phyloP scores from a whole-genome alignment of 2,888 invertebrate species.

The Caenorhabditis sp. region DNA sequence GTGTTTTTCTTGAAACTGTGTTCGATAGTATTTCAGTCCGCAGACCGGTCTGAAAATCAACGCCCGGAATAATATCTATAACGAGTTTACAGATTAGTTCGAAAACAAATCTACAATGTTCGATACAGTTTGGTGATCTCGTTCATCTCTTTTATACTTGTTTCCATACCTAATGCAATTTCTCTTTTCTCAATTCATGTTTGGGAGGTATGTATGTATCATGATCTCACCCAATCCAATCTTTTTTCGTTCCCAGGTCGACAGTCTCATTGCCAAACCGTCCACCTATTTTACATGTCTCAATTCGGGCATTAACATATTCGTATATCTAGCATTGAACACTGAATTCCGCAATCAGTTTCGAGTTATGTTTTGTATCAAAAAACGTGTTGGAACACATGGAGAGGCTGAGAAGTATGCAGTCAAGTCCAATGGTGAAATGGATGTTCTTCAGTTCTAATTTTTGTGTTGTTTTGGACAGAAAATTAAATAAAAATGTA shows the following conservation, averaged over 20 bases:
- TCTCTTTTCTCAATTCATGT: slow-evolving; percentile 26
- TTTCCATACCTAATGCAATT: slow-evolving; percentile 53
- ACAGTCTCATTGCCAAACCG: slow-evolving; percentile 51
- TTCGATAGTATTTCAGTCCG: too few species aligned
- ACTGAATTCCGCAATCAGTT: slow-evolving; percentile 50
- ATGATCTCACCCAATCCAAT: too few species aligned
- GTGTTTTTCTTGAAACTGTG: too few species aligned
- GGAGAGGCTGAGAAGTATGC: slow-evolving; percentile 6
- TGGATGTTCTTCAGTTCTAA: too few species aligned
- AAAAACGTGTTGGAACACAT: slow-evolving; percentile 34
- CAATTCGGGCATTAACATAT: slow-evolving; percentile 56
- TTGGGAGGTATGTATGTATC: slow-evolving; percentile 42
- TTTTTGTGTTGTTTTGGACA: too few species aligned
- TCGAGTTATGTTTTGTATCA: slow-evolving; percentile 35
- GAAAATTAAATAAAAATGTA: too few species aligned
- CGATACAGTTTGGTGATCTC: slow-evolving; percentile 52
- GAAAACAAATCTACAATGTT: slow-evolving; percentile 43
- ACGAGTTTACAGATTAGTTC: slow-evolving; percentile 35
- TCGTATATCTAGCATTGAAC: slow-evolving; percentile 53
- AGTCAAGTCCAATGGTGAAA: too few species aligned
- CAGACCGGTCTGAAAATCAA: too few species aligned
- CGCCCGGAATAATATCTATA: too few species aligned
- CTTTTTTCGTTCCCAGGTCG: too few species aligned
- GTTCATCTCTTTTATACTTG: slow-evolving; percentile 49
- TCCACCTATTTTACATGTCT: slow-evolving; percentile 55